Percentiles rank a stretch among this genome's conserved stretches.
These are phyloP conservation scores for Agrochola litura DNA, from an alignment of 2,888 invertebrate genomes.

Conservation along the genomic window DNA sequence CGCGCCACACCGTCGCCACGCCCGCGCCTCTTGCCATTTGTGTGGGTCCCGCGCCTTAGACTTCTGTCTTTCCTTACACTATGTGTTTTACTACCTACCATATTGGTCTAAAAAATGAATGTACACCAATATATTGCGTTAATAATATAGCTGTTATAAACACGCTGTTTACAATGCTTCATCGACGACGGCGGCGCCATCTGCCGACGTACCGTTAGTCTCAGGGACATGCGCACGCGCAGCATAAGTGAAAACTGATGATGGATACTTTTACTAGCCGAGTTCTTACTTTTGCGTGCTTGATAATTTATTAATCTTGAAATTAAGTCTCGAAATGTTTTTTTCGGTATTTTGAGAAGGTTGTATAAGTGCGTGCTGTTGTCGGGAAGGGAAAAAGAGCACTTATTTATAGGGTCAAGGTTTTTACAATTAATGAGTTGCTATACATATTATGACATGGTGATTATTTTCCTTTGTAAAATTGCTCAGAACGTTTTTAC, in stretches of 20 bases:
- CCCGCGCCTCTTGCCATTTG: no score
- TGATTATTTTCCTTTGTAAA: background rate
- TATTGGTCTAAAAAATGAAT: conserved; percentile 44
- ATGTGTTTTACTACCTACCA: conserved; percentile 19
- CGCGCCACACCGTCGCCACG: no score
- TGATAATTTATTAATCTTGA: conserved; percentile 31
- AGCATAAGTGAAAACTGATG: conserved; percentile 55
- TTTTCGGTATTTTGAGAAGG: background rate
- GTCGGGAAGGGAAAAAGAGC: background rate
- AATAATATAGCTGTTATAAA: conserved; percentile 61
- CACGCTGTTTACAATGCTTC: conserved; percentile 57
- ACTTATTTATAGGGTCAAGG: conserved; percentile 18
- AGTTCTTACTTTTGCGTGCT: conserved; percentile 36
- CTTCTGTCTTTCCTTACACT: conserved; percentile 28
- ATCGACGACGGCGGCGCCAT: conserved; percentile 55
- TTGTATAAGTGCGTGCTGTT: conserved; percentile 5
- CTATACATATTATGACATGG: background rate
- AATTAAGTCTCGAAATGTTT: conserved; percentile 11
- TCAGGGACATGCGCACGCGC: conserved; percentile 67
- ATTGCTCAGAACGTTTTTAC: background rate
- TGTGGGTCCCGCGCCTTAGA: no score
- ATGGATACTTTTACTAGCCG: conserved; percentile 56
- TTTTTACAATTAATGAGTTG: conserved; percentile 1
- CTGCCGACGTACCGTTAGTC: conserved; percentile 71
- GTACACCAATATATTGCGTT: conserved; percentile 51